Evolutionary conservation across 1,140 invertebrate genomes (phyloP).

Genomic region (Drosophila navojoa): DNA sequence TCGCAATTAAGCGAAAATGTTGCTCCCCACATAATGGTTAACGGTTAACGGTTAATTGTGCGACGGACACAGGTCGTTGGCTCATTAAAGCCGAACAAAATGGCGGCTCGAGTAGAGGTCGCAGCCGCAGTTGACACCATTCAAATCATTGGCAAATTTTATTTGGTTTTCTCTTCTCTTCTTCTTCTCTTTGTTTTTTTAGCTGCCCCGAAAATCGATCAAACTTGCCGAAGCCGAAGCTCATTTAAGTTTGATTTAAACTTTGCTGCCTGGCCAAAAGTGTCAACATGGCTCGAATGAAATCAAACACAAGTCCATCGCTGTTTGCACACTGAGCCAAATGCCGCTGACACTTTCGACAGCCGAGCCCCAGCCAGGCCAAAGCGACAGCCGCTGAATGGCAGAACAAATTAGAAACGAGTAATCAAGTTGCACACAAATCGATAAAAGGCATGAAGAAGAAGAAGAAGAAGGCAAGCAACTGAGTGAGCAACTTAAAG

Average conservation of each 20-base stretch:
- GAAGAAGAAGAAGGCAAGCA: too few relatives aligned
- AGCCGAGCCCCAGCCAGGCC: conserved; percentile 9
- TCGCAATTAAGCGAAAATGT: conserved; percentile 52
- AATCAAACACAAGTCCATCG: conserved; percentile 60
- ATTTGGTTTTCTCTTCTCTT: neutral
- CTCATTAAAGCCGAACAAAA: conserved; percentile 38
- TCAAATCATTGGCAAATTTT: neutral
- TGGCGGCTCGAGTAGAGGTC: conserved; percentile 7
- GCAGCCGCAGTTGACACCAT: conserved; percentile 6
- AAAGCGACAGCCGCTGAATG: conserved; percentile 1
- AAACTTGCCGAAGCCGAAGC: conserved; percentile 61
- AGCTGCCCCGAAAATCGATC: conserved; percentile 58
- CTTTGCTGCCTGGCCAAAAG: conserved; percentile 32
- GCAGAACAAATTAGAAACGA: conserved; percentile 7
- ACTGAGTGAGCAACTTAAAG: too few relatives aligned
- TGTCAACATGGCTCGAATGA: conserved; percentile 57
- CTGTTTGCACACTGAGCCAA: conserved; percentile 64
- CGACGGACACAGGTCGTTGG: neutral
- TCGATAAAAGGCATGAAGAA: neutral
- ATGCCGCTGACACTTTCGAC: conserved; percentile 52
- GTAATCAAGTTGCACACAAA: conserved; percentile 16
- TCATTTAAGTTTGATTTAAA: conserved; percentile 66
- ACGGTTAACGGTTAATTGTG: conserved; percentile 49
- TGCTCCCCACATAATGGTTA: conserved; percentile 37
- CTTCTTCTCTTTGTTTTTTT: too few relatives aligned